A percentile compares a stretch with the other conserved stretches of the same genome.
phyloP scores from a whole-genome alignment of 2,797 vertebrate species.

The Malacoraja senta region DNA sequence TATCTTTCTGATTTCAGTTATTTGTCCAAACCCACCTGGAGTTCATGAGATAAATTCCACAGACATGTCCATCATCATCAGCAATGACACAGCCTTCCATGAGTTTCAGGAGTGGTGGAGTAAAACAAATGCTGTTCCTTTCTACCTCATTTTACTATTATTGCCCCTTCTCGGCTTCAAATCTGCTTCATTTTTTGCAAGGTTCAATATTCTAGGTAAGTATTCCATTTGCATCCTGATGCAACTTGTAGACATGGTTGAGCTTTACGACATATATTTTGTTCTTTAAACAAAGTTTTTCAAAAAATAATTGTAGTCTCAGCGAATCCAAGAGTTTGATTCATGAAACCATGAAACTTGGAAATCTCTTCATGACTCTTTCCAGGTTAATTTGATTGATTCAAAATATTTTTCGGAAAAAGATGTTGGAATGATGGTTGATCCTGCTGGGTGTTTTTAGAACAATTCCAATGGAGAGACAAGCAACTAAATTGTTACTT shows the following conservation, averaged over 20 bases:
- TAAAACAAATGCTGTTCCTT: slow-evolving; percentile 80
- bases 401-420: neutral
- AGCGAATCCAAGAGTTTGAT: neutral
- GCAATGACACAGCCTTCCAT: slow-evolving; percentile 47
- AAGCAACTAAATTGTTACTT: neutral
- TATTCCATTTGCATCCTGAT: neutral
- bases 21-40: slow-evolving; percentile 67
- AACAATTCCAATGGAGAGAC: neutral
- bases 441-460: neutral
- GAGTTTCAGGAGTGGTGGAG: slow-evolving; percentile 72
- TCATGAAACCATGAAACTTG: neutral
- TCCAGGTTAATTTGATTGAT: neutral
- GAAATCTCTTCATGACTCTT: neutral
- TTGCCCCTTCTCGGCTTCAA: slow-evolving; percentile 85
- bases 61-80: slow-evolving; percentile 53
- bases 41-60: slow-evolving; percentile 45
- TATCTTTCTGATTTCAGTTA: slow-evolving; percentile 61
- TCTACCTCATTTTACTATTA: slow-evolving; percentile 77
- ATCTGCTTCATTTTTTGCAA: slow-evolving; percentile 92
- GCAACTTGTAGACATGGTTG: neutral
- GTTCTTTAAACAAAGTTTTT: no score
- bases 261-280: neutral
- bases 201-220: slow-evolving; percentile 90
- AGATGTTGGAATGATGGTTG: neutral
- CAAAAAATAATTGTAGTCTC: no score